Conservation (phyloP, 2,113 vertebrate species). For the Sturnira hondurensis region DNA sequence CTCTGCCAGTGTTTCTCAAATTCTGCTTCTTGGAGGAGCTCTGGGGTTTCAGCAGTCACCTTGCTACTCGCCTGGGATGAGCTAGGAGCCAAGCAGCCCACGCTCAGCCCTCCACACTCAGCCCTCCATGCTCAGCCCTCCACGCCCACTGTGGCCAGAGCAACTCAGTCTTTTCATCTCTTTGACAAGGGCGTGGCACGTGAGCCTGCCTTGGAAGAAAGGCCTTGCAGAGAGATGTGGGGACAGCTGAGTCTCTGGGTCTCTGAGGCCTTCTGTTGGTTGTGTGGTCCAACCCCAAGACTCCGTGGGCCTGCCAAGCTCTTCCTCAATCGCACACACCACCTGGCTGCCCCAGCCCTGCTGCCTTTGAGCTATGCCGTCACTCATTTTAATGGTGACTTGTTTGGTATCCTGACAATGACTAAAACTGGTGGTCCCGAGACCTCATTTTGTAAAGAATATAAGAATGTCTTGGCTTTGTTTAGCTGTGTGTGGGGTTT, state of each 20-base stretch:
- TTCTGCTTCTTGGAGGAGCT: not conserved
- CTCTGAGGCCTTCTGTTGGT: not conserved
- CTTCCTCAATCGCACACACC: not conserved
- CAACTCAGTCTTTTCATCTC: not conserved
- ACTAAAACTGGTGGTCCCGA: not conserved
- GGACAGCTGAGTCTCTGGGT: not conserved
- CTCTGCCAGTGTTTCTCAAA: not conserved
- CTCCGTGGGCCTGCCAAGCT: too few species aligned
- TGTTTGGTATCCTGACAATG: not conserved
- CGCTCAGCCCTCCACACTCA: not conserved
- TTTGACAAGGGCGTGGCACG: not conserved
- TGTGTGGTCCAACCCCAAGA: not conserved
- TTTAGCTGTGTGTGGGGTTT: not conserved
- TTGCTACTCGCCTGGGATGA: not conserved
- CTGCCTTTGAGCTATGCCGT: rapidly evolving
- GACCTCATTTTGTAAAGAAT: not conserved
- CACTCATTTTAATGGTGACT: rapidly evolving
- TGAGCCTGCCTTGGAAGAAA: not conserved
- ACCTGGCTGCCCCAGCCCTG: too few species aligned
- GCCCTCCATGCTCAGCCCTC: not conserved
- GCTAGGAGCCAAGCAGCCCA: not conserved
- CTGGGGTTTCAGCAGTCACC: not conserved
- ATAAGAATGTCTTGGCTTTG: not conserved
- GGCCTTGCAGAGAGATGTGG: not conserved
- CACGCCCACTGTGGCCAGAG: not conserved